These are phyloP conservation scores for Serrognathus titanus DNA, from an alignment of 2,888 invertebrate species.

Conservation along the genomic window DNA sequence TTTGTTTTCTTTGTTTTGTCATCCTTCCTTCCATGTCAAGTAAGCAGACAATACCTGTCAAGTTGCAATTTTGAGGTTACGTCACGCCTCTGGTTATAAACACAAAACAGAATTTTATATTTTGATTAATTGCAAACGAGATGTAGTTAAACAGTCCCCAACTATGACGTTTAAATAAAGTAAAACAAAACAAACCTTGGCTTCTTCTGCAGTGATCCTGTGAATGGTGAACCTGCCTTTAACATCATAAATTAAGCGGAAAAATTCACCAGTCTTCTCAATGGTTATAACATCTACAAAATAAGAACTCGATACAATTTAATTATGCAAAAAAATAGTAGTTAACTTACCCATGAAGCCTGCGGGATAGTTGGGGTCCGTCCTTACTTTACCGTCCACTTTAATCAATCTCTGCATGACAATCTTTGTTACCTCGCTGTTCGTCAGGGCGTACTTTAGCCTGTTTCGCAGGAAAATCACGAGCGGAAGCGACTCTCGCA, in stretches of 20 bases:
- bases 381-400: conserved; percentile 97
- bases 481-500: conserved; percentile 94
- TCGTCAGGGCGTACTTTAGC: conserved; percentile 96
- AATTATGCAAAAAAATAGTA: background rate
- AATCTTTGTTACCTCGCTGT: conserved; percentile 95
- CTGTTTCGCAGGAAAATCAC: conserved; percentile 96
- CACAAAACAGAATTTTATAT: too few relatives aligned
- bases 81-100: too few relatives aligned
- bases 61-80: too few relatives aligned
- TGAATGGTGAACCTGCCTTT: conserved; percentile 98
- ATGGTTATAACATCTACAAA: conserved; percentile 94
- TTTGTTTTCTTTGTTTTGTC: too few relatives aligned
- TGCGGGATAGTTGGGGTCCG: conserved; percentile 95
- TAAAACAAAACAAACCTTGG: conserved; percentile 66
- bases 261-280: conserved; percentile 96
- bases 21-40: too few relatives aligned
- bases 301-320: background rate
- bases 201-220: conserved; percentile 95
- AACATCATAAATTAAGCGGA: conserved; percentile 97
- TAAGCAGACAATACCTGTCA: too few relatives aligned
- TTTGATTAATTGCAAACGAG: too few relatives aligned
- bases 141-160: too few relatives aligned
- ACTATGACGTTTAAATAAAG: background rate
- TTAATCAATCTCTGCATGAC: conserved; percentile 97
- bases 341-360: conserved; percentile 89